Conservation (phyloP, 2,888 invertebrate genomes). For the Helleia helle region DNA sequence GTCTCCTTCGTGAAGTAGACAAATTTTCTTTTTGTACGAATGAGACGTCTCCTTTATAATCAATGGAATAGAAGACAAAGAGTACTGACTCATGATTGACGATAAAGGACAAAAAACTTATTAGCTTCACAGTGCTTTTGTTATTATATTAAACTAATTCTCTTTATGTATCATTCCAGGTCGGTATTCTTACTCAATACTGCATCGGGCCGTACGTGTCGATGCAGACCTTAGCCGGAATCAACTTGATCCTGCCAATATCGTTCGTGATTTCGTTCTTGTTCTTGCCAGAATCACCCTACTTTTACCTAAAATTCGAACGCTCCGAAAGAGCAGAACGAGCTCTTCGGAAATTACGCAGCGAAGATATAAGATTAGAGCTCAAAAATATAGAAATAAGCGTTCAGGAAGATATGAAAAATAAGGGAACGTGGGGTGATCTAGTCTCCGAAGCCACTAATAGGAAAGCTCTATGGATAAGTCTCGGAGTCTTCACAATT, state of each 20-base stretch:
- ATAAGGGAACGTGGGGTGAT: constrained; percentile 65
- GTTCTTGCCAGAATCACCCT: constrained; percentile 81
- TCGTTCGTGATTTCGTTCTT: constrained; percentile 70
- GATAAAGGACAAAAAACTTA: no score
- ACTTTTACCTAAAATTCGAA: constrained; percentile 69
- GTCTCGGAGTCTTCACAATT: constrained; percentile 73
- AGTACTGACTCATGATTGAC: no score
- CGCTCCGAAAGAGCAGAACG: constrained; percentile 70
- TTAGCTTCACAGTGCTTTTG: no score
- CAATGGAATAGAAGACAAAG: no score
- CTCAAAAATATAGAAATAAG: constrained; percentile 70
- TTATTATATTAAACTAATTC: no score
- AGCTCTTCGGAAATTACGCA: constrained; percentile 74
- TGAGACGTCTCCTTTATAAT: no score
- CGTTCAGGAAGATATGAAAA: constrained; percentile 69
- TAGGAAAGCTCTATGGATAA: constrained; percentile 76
- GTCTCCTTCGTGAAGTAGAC: no score
- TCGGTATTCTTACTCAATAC: constrained; percentile 76
- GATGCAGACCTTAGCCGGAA: constrained; percentile 66
- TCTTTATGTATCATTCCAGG: constrained; percentile 51
- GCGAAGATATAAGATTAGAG: constrained; percentile 66
- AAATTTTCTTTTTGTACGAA: no score
- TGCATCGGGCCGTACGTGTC: constrained; percentile 74
- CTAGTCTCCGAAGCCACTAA: constrained; percentile 70
- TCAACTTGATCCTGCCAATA: constrained; percentile 73